These are phyloP conservation scores for Drosophila murphyi DNA, from an alignment of 1,140 invertebrate genomes.

Conservation along the genomic window DNA sequence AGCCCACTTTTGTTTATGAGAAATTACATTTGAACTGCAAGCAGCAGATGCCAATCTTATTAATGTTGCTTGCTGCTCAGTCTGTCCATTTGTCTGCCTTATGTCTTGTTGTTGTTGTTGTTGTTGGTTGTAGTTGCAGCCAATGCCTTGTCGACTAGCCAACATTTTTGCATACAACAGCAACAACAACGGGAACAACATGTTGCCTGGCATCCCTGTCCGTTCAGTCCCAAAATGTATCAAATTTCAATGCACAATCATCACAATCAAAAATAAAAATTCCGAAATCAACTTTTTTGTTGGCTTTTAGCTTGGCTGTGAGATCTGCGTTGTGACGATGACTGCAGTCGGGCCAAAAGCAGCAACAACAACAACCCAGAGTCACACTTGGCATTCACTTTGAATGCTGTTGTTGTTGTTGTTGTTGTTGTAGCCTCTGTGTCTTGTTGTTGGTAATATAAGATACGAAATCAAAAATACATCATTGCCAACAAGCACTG, in stretches of 20 bases:
- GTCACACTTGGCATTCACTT: slow-evolving; percentile 65
- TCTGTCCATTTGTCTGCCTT: slow-evolving; percentile 1
- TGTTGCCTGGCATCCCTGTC: slow-evolving; percentile 27
- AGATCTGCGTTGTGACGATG: slow-evolving; percentile 34
- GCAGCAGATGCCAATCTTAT: slow-evolving; percentile 82
- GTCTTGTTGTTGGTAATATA: slow-evolving; percentile 80
- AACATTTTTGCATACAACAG: slow-evolving; percentile 79
- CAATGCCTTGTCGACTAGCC: slow-evolving; percentile 80
- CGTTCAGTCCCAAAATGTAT: slow-evolving; percentile 68
- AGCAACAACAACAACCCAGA: slow-evolving; percentile 11
- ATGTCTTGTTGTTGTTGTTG: slow-evolving; percentile 38
- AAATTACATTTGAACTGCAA: slow-evolving; percentile 82
- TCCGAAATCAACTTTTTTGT: slow-evolving; percentile 77
- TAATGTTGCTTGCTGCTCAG: slow-evolving; percentile 59
- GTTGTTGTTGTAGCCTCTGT: slow-evolving; percentile 25
- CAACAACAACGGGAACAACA: slow-evolving; percentile 24
- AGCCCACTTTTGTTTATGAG: slow-evolving; percentile 79
- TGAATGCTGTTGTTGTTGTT: slow-evolving; percentile 43
- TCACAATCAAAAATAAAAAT: slow-evolving; percentile 83
- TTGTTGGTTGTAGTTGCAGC: slow-evolving; percentile 63
- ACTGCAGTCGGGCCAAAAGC: slow-evolving; percentile 32
- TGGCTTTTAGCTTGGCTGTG: slow-evolving; percentile 18
- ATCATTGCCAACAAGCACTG: slow-evolving; percentile 80
- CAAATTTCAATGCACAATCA: slow-evolving; percentile 83
- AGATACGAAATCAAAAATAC: slow-evolving; percentile 83